Percentiles rank a stretch among this genome's conserved stretches.
Evolutionary conservation across 2,113 vertebrate genomes (phyloP).

Genomic region (Notothenia rossii): DNA sequence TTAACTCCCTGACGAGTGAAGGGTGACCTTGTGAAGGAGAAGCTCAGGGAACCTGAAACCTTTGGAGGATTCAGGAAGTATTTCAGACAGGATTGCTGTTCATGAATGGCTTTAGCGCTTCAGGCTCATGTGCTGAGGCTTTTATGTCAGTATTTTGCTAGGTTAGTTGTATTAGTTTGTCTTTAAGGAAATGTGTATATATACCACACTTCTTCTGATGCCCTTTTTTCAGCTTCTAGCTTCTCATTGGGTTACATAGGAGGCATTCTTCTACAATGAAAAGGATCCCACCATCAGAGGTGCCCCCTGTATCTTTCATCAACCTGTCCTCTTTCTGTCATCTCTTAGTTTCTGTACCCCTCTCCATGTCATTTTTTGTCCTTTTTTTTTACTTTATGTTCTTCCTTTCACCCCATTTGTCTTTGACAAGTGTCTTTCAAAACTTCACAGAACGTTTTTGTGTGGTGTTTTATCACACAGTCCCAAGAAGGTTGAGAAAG

Average conservation of each 20-base stretch:
- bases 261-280: constrained; percentile 4
- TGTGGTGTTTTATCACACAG: constrained; percentile 35
- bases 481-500: constrained; percentile 30
- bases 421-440: constrained; percentile 11
- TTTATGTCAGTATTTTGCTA: background rate
- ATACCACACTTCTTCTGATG: background rate
- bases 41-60: constrained; percentile 39
- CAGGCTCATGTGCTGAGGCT: background rate
- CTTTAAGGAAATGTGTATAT: background rate
- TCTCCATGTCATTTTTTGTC: background rate
- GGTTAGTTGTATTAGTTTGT: background rate
- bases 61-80: constrained; percentile 20
- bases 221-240: constrained; percentile 17
- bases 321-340: constrained; percentile 18
- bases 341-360: constrained; percentile 9
- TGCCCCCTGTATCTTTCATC: constrained; percentile 33
- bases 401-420: constrained; percentile 10
- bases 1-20: constrained; percentile 55
- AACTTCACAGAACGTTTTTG: constrained; percentile 16
- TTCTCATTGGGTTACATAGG: constrained; percentile 12
- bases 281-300: constrained; percentile 32
- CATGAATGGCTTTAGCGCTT: constrained; percentile 17
- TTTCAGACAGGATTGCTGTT: background rate
- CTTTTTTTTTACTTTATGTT: constrained; percentile 19
- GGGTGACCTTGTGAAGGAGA: constrained; percentile 68